Conservation (phyloP, 1,140 invertebrate genomes). For the roundworm (Caenorhabditis elegans) region WBcel235 BX284602.5:7198501-7199000, state of each 20-base stretch:
- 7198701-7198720: conserved; percentile 33
- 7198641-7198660: conserved; percentile 11
- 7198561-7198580: neutral
- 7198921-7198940: neutral
- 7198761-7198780: neutral
- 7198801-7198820: conserved; percentile 34
- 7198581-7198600: conserved; percentile 5
- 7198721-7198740: conserved; percentile 25
- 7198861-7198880: conserved; percentile 4
- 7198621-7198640: neutral
- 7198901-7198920: neutral
- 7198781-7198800: conserved; percentile 33
- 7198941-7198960: too few species aligned
- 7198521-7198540: neutral
- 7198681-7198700: conserved; percentile 20
- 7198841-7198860: neutral
- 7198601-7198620: neutral
- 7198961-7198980: too few species aligned
- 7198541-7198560: neutral
- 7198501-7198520: neutral
- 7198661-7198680: conserved; percentile 32
- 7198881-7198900: neutral
- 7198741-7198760: neutral
- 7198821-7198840: conserved; percentile 28
- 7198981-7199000: conserved; percentile 8